Conservation (phyloP, 2,888 invertebrate species). For the Gisinianus flammeolus region DNA sequence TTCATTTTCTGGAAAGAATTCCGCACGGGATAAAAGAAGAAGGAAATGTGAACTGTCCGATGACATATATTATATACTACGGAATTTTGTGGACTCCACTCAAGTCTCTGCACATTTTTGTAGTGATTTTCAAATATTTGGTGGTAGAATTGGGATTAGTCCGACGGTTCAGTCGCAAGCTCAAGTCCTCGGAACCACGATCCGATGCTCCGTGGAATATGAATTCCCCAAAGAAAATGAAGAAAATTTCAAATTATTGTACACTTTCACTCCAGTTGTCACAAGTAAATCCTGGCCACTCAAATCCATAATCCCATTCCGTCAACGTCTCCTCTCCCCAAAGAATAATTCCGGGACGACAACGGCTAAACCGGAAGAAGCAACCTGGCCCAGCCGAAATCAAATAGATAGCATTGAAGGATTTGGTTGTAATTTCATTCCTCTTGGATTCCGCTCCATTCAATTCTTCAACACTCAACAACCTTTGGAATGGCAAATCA, state of each 20-base stretch:
- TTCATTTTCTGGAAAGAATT: neutral
- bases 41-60: too few relatives aligned
- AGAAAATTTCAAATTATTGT: conserved; percentile 27
- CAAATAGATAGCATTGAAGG: conserved; percentile 70
- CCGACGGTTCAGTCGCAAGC: conserved; percentile 33
- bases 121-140: conserved; percentile 55
- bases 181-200: conserved; percentile 51
- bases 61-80: conserved; percentile 60
- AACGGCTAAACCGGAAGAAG: conserved; percentile 1
- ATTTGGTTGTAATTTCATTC: conserved; percentile 74
- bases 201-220: conserved; percentile 45
- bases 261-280: conserved; percentile 51
- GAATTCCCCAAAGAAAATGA: conserved; percentile 8
- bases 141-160: too few relatives aligned
- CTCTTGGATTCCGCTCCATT: conserved; percentile 72
- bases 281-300: conserved; percentile 49
- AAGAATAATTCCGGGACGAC: too few relatives aligned
- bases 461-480: conserved; percentile 69
- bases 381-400: conserved; percentile 21
- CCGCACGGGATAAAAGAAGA: too few relatives aligned
- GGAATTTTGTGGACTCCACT: conserved; percentile 69
- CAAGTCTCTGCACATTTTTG: conserved; percentile 49
- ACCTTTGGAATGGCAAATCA: conserved; percentile 78
- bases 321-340: conserved; percentile 25
- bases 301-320: conserved; percentile 34